Evolutionary conservation across 2,113 vertebrate genomes (phyloP).

Genomic region (Microtus oregoni): DNA sequence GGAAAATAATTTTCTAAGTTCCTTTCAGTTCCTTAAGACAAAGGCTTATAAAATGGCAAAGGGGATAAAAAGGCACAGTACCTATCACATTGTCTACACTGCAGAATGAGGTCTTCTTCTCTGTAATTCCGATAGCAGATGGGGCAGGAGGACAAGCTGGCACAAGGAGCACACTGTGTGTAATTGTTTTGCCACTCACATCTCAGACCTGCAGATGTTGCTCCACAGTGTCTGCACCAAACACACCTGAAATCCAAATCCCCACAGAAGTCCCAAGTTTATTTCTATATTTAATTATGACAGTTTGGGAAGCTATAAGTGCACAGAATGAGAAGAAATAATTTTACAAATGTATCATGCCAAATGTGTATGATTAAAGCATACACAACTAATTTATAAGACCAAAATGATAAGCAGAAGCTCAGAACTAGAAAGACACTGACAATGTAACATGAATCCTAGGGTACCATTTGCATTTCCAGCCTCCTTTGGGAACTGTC

Average conservation of each 20-base stretch:
- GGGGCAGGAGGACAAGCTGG: constrained; percentile 93
- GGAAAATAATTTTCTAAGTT: neutral
- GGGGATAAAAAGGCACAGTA: constrained; percentile 75
- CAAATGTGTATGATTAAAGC: neutral
- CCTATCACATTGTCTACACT: constrained; percentile 97
- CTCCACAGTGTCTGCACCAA: constrained; percentile 96
- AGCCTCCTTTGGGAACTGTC: constrained; percentile 97
- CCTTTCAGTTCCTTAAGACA: neutral
- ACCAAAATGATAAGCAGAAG: neutral
- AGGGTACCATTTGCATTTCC: constrained; percentile 98
- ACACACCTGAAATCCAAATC: constrained; percentile 93
- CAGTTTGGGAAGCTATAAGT: neutral
- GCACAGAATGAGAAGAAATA: neutral
- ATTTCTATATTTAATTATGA: neutral
- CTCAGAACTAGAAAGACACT: neutral
- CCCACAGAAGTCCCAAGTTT: neutral
- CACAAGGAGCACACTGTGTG: constrained; percentile 96
- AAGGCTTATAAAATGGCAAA: neutral
- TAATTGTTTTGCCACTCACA: constrained; percentile 99
- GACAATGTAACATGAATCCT: neutral
- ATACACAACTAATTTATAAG: neutral
- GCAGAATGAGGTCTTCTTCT: constrained; percentile 95
- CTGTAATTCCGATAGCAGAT: constrained; percentile 90
- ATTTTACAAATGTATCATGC: rapidly evolving
- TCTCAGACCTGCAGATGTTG: constrained; percentile 92